phyloP scores from a whole-genome alignment of 2,113 vertebrate species.

The Thamnophis sirtalis region DNA sequence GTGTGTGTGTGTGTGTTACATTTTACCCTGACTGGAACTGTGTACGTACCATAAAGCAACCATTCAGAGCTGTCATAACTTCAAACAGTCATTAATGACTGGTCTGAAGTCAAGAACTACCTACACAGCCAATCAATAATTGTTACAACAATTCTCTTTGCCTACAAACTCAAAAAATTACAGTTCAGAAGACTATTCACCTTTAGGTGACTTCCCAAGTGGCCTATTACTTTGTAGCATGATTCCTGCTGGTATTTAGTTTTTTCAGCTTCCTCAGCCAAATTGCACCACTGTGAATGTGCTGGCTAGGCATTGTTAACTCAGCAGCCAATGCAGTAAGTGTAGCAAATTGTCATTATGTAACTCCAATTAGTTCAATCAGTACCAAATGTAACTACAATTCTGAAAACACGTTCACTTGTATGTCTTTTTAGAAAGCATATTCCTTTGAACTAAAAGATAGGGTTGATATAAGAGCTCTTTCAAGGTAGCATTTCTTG shows the following conservation, averaged over 20 bases:
- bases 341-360: conserved; percentile 37
- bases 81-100: neutral
- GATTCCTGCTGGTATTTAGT: neutral
- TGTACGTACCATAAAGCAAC: neutral
- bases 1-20: neutral
- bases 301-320: neutral
- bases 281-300: neutral
- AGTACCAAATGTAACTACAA: conserved; percentile 27
- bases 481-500: conserved; percentile 11
- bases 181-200: conserved; percentile 52
- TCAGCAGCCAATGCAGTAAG: conserved; percentile 26
- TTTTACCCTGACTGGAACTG: neutral
- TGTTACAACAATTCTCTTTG: conserved; percentile 55
- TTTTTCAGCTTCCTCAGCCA: neutral
- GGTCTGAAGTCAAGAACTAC: conserved; percentile 20
- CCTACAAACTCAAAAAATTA: conserved; percentile 44
- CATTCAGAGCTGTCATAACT: neutral
- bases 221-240: neutral
- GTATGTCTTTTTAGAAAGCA: neutral
- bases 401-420: conserved; percentile 21
- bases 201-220: neutral
- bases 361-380: conserved; percentile 34
- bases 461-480: conserved; percentile 11
- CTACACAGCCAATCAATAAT: conserved; percentile 58
- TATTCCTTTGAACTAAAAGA: neutral